phyloP scores from a whole-genome alignment of 2,888 invertebrate species.

The Phasia obesa region DNA sequence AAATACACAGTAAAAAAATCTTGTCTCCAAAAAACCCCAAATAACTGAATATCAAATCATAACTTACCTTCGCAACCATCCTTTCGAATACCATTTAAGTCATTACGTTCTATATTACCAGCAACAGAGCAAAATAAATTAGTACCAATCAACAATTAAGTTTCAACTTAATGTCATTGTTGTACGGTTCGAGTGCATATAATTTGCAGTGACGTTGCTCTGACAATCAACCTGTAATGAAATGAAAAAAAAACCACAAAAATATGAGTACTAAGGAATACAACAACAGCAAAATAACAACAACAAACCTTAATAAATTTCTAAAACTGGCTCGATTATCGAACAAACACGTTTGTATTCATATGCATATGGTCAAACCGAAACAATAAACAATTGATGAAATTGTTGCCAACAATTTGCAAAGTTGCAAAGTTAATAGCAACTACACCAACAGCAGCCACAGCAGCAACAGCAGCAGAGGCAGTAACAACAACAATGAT shows the following conservation, averaged over 20 bases:
- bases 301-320: not conserved
- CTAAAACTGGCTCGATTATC: slow-evolving; percentile 22
- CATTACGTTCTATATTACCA: slow-evolving; percentile 3
- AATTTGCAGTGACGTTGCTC: slow-evolving; percentile 3
- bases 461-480: not conserved
- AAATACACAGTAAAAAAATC: too few relatives aligned
- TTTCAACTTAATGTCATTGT: slow-evolving; percentile 45
- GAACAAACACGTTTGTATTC: slow-evolving; percentile 4
- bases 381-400: slow-evolving; percentile 63
- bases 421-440: slow-evolving; percentile 32
- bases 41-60: not conserved
- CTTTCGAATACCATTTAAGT: not conserved
- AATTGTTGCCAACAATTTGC: slow-evolving; percentile 68
- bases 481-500: slow-evolving; percentile 48
- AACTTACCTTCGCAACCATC: not conserved
- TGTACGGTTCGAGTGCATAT: slow-evolving; percentile 9
- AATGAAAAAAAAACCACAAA: not conserved
- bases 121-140: slow-evolving; percentile 29
- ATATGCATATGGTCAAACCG: slow-evolving; percentile 50
- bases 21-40: too few relatives aligned
- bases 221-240: slow-evolving; percentile 20
- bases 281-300: not conserved
- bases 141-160: slow-evolving; percentile 48
- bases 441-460: slow-evolving; percentile 22
- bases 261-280: too few relatives aligned